Conservation (phyloP, 2,113 vertebrate genomes). For the Rhea americana region DNA sequence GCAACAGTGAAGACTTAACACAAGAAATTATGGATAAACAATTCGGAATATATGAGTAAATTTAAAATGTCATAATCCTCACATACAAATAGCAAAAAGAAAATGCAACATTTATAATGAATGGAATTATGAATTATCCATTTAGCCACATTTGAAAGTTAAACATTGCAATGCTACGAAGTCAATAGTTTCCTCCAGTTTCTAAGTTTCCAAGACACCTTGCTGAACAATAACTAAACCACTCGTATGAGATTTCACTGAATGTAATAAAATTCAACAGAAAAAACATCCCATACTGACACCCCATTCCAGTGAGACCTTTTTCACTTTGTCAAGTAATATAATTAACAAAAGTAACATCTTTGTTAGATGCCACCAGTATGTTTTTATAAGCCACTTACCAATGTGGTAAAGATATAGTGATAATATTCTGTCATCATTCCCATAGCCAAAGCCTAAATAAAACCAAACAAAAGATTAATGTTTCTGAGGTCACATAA, state of each 20-base stretch:
- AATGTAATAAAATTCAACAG: constrained; percentile 31
- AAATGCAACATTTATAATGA: background rate
- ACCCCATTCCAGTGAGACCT: background rate
- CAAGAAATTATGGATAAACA: background rate
- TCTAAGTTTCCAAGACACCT: background rate
- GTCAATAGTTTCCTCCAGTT: background rate
- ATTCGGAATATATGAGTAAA: background rate
- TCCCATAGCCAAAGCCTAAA: constrained; percentile 95
- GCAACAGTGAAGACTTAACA: background rate
- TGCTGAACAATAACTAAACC: constrained; percentile 2
- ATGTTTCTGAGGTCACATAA: constrained; percentile 47
- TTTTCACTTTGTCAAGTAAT: background rate
- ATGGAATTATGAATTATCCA: background rate
- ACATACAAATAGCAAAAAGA: background rate
- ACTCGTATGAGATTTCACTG: background rate
- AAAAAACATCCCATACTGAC: background rate
- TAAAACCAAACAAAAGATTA: constrained; percentile 70
- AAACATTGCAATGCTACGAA: background rate
- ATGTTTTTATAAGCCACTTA: constrained; percentile 78
- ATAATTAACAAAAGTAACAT: constrained; percentile 16
- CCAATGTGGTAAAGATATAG: constrained; percentile 98
- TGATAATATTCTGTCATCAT: constrained; percentile 99
- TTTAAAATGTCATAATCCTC: background rate
- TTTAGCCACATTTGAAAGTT: background rate
- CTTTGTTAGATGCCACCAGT: background rate